A percentile compares a stretch with the other conserved stretches of the same genome.
Conservation (phyloP, 30 jellyfish, hydroid and myxozoan genomes). For the Cassiopea andromeda region DNA sequence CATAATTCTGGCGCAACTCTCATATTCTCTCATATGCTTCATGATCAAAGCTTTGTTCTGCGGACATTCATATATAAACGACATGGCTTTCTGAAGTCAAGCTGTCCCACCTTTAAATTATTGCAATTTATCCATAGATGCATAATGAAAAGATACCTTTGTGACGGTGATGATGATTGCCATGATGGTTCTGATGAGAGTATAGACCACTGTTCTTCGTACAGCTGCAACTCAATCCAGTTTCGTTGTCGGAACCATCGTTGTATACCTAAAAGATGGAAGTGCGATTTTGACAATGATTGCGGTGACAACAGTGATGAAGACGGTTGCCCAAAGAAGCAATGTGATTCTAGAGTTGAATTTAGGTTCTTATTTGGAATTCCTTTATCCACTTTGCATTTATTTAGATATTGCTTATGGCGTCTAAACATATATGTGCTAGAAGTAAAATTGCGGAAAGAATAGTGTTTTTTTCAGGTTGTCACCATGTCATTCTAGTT, state of each 20-base stretch:
- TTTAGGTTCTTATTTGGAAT: slow-evolving; percentile 54
- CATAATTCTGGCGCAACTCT: no score
- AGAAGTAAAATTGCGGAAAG: background rate
- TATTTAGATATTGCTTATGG: no score
- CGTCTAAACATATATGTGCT: no score
- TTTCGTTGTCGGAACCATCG: slow-evolving; percentile 80
- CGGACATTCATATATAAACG: no score
- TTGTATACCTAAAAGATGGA: slow-evolving; percentile 89
- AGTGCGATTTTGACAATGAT: slow-evolving; percentile 92
- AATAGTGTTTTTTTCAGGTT: background rate
- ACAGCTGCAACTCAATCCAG: slow-evolving; percentile 73
- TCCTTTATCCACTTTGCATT: no score
- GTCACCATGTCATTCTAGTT: no score
- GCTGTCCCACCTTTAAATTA: no score
- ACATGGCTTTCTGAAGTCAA: no score
- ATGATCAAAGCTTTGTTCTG: no score
- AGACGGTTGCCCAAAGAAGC: slow-evolving; percentile 67
- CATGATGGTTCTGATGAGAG: slow-evolving; percentile 94
- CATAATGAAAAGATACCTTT: slow-evolving; percentile 71
- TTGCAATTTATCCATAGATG: slow-evolving; percentile 59
- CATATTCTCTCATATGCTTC: no score
- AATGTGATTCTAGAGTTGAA: slow-evolving; percentile 56
- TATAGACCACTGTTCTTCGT: slow-evolving; percentile 60
- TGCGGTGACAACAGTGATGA: slow-evolving; percentile 96
- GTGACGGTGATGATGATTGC: slow-evolving; percentile 98